Evolutionary conservation across 1,140 invertebrate genomes (phyloP).

Genomic region (Tetragonula clypearis): DNA sequence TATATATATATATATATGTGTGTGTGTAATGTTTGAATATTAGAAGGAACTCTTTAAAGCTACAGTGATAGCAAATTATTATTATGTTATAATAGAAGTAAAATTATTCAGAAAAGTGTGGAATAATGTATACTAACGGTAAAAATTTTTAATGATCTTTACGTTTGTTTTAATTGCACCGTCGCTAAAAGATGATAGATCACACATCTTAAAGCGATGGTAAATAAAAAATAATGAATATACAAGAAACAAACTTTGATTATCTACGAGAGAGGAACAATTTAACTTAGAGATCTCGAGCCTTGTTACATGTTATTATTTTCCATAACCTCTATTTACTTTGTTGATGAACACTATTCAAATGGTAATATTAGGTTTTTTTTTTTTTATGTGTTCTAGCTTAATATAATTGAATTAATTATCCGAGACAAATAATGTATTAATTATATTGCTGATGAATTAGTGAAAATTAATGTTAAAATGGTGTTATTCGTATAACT

Average conservation of each 20-base stretch:
- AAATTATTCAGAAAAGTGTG: conserved; percentile 28
- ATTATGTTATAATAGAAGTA: conserved; percentile 32
- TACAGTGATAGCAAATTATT: conserved; percentile 14
- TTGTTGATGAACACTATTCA: not conserved
- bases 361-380: not conserved
- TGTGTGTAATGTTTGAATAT: conserved; percentile 16
- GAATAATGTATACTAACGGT: conserved; percentile 68
- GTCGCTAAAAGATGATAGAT: conserved; percentile 2
- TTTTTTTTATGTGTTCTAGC: not conserved
- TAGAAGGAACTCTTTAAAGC: not conserved
- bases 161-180: not conserved
- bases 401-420: not conserved
- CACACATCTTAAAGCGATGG: not conserved
- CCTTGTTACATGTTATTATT: not conserved
- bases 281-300: too few species aligned
- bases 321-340: conserved; percentile 26
- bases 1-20: not conserved
- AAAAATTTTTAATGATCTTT: conserved; percentile 55
- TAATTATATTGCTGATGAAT: not conserved
- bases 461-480: not conserved
- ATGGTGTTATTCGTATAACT: not conserved
- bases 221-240: conserved; percentile 16
- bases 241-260: not conserved
- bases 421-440: not conserved
- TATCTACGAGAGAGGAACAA: not conserved